Evolutionary conservation across 1,140 invertebrate species (phyloP).

Genomic region (Drosophila guanche): DNA sequence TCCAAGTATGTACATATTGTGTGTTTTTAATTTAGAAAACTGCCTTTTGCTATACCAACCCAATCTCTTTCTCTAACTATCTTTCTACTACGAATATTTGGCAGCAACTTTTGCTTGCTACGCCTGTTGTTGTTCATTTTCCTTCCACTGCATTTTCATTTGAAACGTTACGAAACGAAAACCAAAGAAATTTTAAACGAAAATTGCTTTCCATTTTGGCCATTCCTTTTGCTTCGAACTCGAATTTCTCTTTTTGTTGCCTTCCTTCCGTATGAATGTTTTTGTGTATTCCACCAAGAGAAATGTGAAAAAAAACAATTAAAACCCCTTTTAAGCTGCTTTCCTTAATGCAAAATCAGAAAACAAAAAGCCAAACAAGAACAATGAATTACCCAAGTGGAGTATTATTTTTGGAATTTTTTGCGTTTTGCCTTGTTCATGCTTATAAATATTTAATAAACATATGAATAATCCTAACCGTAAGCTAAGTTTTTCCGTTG

Average conservation of each 20-base stretch:
- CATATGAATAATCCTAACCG: conserved; percentile 58
- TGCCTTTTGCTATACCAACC: conserved; percentile 39
- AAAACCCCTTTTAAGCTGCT: conserved; percentile 57
- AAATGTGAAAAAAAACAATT: conserved; percentile 23
- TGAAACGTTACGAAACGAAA: conserved; percentile 38
- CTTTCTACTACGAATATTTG: conserved; percentile 15
- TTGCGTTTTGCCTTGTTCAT: conserved; percentile 70
- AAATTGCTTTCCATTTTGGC: conserved; percentile 63
- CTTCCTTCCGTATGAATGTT: conserved; percentile 48
- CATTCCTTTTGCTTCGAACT: conserved; percentile 33
- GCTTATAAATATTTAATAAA: conserved; percentile 47
- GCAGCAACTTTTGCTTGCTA: conserved; percentile 19
- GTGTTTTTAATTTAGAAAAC: conserved; percentile 64
- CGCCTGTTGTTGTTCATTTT: conserved; percentile 34
- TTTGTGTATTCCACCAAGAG: conserved; percentile 29
- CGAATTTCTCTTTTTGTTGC: conserved; percentile 43
- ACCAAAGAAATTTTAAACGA: conserved; percentile 42
- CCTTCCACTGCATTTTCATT: conserved; percentile 49
- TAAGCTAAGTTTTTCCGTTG: conserved; percentile 72
- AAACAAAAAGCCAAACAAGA: conserved; percentile 23
- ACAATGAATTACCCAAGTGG: conserved; percentile 29
- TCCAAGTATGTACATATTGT: conserved; percentile 21
- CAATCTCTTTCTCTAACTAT: conserved; percentile 20
- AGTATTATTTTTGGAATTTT: conserved; percentile 48
- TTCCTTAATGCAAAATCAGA: conserved; percentile 32